These are phyloP conservation scores for Phyllopteryx taeniolatus DNA, from an alignment of 2,113 vertebrate genomes.

Conservation along the genomic window DNA sequence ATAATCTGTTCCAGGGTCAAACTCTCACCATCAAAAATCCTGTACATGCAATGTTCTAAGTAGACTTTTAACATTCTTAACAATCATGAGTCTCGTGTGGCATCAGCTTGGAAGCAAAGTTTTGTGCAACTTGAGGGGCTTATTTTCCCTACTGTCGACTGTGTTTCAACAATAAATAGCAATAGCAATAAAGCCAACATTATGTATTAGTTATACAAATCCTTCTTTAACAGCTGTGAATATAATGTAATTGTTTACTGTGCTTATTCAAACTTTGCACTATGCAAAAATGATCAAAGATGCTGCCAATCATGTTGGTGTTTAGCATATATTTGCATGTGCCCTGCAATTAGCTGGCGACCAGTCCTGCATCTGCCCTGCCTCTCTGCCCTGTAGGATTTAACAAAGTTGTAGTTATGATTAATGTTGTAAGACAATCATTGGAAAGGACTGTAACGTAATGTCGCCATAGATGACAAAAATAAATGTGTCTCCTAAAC, in stretches of 20 bases:
- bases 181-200: background rate
- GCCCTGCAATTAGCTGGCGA: background rate
- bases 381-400: background rate
- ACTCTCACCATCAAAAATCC: background rate
- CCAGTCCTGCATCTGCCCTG: background rate
- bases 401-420: no score
- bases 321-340: background rate
- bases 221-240: no score
- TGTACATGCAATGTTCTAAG: background rate
- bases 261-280: background rate
- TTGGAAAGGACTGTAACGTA: background rate
- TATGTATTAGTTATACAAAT: no score
- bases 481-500: background rate
- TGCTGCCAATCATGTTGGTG: background rate
- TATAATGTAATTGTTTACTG: no score
- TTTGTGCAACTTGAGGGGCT: background rate
- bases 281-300: background rate
- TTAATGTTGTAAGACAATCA: background rate
- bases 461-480: background rate
- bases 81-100: background rate
- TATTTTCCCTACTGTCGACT: background rate
- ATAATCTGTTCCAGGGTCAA: background rate
- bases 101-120: background rate
- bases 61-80: background rate
- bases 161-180: background rate